Base-by-base conservation (phyloP, 2,113 vertebrate species). In the Pterophyllum scalare region DNA sequence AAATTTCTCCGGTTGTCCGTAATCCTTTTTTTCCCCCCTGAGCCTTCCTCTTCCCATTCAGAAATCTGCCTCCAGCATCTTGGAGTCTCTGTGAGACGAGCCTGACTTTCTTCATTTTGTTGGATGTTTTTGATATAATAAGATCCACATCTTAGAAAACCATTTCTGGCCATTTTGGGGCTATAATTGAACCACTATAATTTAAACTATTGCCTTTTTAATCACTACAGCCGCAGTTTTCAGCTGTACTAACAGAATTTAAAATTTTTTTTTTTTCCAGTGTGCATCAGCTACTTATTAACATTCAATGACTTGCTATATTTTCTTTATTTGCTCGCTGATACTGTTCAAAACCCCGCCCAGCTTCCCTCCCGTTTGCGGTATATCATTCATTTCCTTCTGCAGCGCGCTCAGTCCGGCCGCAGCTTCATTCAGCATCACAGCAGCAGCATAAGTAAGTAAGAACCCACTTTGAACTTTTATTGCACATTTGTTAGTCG, bases 301-400 rank as follows among this genome's bases (percentile, higher is more conserved):
- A 67, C 26, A 46, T 67, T 67, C 64, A 46, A 26, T 38, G 46
- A 67, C 62, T 38, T 46, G 38, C 22, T 15, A 65, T 20, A 38
- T 40, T 24, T 65, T 17, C 14, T 43, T 43, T 1, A 0, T 43
- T 65, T 65, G 0, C 13, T 1, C 0, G 0, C 38, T 26, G 38
- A 26, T 46, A 17, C 24, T 26, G 38, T 46, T 43, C 38, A 67
- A 19, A 67, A 2, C 14, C 26, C 62, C 62, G 26, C 38, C 5
- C 62, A 46, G 62, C 38, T 67, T 11, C 38, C 22, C 38, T 67
- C 62, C 38, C 22, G n/a, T 43, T 43, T 26, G 14, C 62, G 17
- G n/a, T 0, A 65, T 65, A 17, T 65, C 3, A 65, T 46, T 43
- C 22, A 6, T 67, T 0, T 22, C 46, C 38, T 22, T 17, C 38